A percentile compares a stretch with the other conserved stretches of the same genome.
Evolutionary conservation across 1,140 invertebrate genomes (phyloP).

Genomic region (Pogonus chalceus): DNA sequence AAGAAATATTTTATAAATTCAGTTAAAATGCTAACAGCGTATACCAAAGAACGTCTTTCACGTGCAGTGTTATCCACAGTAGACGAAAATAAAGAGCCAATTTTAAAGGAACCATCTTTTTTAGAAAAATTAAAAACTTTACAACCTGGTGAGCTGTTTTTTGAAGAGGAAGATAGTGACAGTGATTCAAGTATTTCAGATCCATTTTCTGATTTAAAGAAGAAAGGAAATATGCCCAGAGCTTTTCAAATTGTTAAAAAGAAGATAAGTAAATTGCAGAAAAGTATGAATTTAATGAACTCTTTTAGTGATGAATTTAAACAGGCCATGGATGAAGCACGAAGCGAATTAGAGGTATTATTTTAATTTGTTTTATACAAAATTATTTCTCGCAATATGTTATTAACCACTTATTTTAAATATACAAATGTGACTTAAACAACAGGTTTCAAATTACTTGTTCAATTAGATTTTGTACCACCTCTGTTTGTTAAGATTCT

Average conservation of each 20-base stretch:
- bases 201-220: neutral
- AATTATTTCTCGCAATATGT: too few relatives aligned
- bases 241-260: neutral
- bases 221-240: neutral
- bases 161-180: neutral
- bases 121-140: neutral
- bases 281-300: neutral
- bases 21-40: slow-evolving; percentile 11
- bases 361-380: too few relatives aligned
- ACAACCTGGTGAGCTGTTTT: neutral
- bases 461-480: too few relatives aligned
- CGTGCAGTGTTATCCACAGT: neutral
- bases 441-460: too few relatives aligned
- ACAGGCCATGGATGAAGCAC: neutral
- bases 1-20: slow-evolving; percentile 9
- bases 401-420: too few relatives aligned
- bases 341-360: neutral
- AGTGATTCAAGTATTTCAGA: neutral
- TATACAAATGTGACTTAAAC: too few relatives aligned
- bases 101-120: neutral
- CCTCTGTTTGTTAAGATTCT: too few relatives aligned
- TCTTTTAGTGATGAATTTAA: neutral
- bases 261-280: neutral
- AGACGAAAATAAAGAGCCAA: neutral
- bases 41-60: slow-evolving; percentile 2